A percentile compares a stretch with the other conserved stretches of the same genome.
phyloP scores from a whole-genome alignment of 2,797 vertebrate species.

The Myotis vivesi region DNA sequence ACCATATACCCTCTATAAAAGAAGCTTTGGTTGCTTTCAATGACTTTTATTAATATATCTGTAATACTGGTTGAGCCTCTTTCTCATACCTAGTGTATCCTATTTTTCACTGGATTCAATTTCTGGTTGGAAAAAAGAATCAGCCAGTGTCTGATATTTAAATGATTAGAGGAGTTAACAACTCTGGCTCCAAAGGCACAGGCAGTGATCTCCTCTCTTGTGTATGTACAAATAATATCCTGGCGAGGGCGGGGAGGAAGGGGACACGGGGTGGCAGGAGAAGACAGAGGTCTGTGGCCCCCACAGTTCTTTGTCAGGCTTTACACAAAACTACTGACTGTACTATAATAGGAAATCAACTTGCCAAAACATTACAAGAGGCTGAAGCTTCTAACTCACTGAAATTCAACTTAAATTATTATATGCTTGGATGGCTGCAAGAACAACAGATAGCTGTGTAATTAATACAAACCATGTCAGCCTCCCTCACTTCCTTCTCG shows the following conservation, averaged over 20 bases:
- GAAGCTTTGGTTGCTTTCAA: not conserved
- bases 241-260: not conserved
- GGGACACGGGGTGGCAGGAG: not conserved
- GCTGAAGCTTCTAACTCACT: slow-evolving; percentile 79
- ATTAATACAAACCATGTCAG: slow-evolving; percentile 83
- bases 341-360: slow-evolving; percentile 79
- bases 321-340: slow-evolving; percentile 77
- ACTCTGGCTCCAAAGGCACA: not conserved
- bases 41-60: not conserved
- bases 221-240: slow-evolving; percentile 47
- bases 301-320: slow-evolving; percentile 76
- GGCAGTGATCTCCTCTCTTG: slow-evolving; percentile 6
- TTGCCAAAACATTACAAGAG: slow-evolving; percentile 77
- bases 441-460: slow-evolving; percentile 82
- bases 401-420: slow-evolving; percentile 83
- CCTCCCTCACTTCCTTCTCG: slow-evolving; percentile 76
- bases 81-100: not conserved
- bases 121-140: not conserved
- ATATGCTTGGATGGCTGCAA: slow-evolving; percentile 79
- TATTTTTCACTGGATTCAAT: not conserved
- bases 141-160: not conserved
- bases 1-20: not conserved
- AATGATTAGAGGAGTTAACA: not conserved
- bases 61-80: not conserved
- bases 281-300: slow-evolving; percentile 64